These are phyloP conservation scores for Porites lutea DNA, from an alignment of 64 coral and sea anemone species.

Conservation along the genomic window DNA sequence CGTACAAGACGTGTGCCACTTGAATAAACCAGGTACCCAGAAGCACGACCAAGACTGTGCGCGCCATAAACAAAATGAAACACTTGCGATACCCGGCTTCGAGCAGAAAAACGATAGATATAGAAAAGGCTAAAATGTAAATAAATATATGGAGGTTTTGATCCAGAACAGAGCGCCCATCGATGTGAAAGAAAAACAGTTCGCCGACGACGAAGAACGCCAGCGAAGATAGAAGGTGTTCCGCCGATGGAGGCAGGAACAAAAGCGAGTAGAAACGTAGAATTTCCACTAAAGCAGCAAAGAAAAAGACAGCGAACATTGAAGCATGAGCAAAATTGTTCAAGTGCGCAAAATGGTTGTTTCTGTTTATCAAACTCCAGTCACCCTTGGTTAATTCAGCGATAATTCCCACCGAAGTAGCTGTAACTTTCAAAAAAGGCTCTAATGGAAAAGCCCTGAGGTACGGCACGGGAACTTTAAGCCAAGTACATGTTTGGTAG, in stretches of 20 bases:
- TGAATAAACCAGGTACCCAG: conserved; percentile 76
- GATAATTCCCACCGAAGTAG: conserved; percentile 49
- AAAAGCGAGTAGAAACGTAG: conserved; percentile 39
- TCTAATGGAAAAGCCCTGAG: conserved; percentile 43
- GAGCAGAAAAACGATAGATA: conserved; percentile 24
- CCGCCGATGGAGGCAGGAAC: conserved; percentile 12
- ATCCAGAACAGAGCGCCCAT: conserved; percentile 50
- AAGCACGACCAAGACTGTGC: conserved; percentile 54
- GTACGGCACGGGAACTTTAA: conserved; percentile 17
- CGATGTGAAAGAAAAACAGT: conserved; percentile 63
- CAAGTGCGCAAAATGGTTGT: conserved; percentile 42
- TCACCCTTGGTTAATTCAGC: conserved; percentile 51
- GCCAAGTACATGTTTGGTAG: conserved; percentile 52
- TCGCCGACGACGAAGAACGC: conserved; percentile 46
- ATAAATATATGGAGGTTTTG: conserved; percentile 45
- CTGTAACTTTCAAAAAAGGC: conserved; percentile 43
- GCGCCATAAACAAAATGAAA: conserved; percentile 32
- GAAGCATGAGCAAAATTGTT: conserved; percentile 77
- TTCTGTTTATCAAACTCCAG: conserved; percentile 34
- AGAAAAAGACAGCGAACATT: conserved; percentile 69
- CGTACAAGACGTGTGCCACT: not conserved
- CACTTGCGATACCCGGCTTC: conserved; percentile 61
- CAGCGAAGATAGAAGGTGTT: conserved; percentile 43
- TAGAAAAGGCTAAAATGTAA: conserved; percentile 56
- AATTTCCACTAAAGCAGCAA: conserved; percentile 57